These are phyloP conservation scores for Gadus macrocephalus DNA, from an alignment of 2,113 vertebrate genomes.

Conservation along the genomic window DNA sequence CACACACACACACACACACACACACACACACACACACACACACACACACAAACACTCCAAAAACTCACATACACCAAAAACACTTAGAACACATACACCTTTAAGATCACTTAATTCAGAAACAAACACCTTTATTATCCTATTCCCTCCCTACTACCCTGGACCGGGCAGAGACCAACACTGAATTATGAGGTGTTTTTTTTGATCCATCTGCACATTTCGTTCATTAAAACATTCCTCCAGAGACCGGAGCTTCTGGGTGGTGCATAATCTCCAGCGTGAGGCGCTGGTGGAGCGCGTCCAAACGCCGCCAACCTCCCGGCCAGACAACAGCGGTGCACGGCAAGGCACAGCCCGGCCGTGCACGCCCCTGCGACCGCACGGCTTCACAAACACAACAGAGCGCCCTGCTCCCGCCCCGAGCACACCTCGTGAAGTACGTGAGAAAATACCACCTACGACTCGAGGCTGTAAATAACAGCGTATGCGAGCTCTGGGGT, in stretches of 20 bases:
- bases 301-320: conserved; percentile 53
- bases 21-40: too few species aligned
- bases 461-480: conserved; percentile 22
- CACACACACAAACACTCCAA: too few species aligned
- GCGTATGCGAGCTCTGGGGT: conserved; percentile 3
- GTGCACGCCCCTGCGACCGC: background rate
- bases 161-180: too few species aligned
- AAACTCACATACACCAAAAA: too few species aligned
- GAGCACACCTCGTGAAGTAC: conserved; percentile 26
- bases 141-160: too few species aligned
- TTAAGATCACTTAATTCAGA: too few species aligned
- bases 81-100: too few species aligned
- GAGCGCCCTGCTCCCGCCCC: background rate
- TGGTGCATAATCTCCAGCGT: conserved; percentile 66
- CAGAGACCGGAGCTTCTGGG: conserved; percentile 57
- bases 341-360: background rate
- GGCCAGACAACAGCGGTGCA: conserved; percentile 49
- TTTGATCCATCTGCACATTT: background rate
- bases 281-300: conserved; percentile 59
- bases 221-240: conserved; percentile 66
- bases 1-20: too few species aligned
- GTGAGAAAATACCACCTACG: conserved; percentile 27
- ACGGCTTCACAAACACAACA: too few species aligned
- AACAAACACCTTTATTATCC: too few species aligned
- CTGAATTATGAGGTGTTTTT: too few species aligned